A percentile compares a stretch with the other conserved stretches of the same genome.
phyloP scores from a whole-genome alignment of 2,113 vertebrate genomes.

The Chaenocephalus aceratus region DNA sequence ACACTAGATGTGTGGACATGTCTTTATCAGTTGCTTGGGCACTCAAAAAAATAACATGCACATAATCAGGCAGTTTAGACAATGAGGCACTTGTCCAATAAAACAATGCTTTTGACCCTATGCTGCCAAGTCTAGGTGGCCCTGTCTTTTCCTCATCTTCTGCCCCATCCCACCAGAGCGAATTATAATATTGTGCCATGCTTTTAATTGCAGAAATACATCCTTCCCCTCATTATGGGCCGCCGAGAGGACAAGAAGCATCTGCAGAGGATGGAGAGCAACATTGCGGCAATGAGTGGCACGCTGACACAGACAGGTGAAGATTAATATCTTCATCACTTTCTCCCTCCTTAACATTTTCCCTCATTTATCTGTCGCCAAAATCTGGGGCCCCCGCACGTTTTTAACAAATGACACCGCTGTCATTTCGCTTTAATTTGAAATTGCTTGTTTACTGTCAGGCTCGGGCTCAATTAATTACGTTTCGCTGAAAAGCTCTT shows the following conservation, averaged over 20 bases:
- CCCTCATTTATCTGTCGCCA: constrained; percentile 99
- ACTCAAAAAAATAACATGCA: background rate
- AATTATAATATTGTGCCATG: constrained; percentile 84
- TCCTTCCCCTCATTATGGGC: constrained; percentile 96
- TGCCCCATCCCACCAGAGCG: constrained; percentile 64
- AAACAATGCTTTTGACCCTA: constrained; percentile 63
- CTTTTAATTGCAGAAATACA: constrained; percentile 94
- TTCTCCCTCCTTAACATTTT: constrained; percentile 89
- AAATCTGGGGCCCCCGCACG: constrained; percentile 94
- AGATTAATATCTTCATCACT: constrained; percentile 99
- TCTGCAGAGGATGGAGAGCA: constrained; percentile 96
- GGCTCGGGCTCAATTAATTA: constrained; percentile 99
- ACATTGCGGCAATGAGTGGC: constrained; percentile 97
- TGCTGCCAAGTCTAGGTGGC: constrained; percentile 29
- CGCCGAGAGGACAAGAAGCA: constrained; percentile 98
- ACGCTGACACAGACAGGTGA: constrained; percentile 99
- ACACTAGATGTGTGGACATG: constrained; percentile 9
- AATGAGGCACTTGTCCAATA: constrained; percentile 57
- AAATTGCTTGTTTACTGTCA: constrained; percentile 99
- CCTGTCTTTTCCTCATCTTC: constrained; percentile 63
- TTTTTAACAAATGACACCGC: constrained; percentile 98
- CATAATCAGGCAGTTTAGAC: constrained; percentile 49
- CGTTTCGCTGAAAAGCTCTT: constrained; percentile 99
- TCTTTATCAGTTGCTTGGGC: constrained; percentile 13
- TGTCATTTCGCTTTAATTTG: constrained; percentile 99